Evolutionary conservation across 1,140 invertebrate genomes (phyloP).

Genomic region (Sarcophaga bullata): DNA sequence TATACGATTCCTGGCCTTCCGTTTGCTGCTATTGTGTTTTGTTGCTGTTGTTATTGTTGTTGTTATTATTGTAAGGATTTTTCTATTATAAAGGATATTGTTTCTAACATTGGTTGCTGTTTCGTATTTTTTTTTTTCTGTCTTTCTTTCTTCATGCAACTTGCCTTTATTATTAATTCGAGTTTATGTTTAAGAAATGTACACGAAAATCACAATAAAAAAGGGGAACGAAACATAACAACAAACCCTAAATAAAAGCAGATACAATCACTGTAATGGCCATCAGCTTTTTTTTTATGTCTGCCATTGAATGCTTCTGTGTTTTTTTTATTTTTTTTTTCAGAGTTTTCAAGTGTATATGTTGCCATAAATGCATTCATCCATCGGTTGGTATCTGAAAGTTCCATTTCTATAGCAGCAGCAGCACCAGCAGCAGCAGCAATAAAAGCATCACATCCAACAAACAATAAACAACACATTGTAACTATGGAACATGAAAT

Average conservation of each 20-base stretch:
- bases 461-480: constrained; percentile 22
- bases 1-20: no score
- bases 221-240: not conserved
- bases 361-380: no score
- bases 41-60: not conserved
- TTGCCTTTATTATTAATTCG: constrained; percentile 18
- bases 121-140: not conserved
- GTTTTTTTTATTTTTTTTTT: not conserved
- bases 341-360: not conserved
- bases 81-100: not conserved
- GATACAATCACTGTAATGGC: constrained; percentile 34
- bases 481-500: not conserved
- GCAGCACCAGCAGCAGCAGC: no score
- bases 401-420: no score
- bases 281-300: constrained; percentile 33
- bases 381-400: no score
- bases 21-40: no score
- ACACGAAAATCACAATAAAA: not conserved
- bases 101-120: not conserved
- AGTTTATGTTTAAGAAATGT: not conserved
- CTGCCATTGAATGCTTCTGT: not conserved
- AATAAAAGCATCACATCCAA: not conserved
- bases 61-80: no score
- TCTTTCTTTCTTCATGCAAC: not conserved
- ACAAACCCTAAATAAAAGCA: constrained; percentile 12